phyloP scores from a whole-genome alignment of 2,888 invertebrate species.

The Platypus cylindrus region DNA sequence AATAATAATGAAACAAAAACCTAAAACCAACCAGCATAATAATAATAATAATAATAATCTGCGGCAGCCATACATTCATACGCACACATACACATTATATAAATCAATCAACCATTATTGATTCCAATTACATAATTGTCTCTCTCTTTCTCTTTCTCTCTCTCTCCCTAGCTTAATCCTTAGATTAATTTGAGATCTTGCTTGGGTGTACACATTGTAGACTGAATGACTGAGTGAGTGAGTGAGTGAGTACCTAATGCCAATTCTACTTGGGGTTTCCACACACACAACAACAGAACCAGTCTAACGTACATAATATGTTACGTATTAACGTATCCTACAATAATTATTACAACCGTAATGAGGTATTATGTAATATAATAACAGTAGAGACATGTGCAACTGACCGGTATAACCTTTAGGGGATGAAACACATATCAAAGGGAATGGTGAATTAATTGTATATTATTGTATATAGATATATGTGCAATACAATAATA shows the following conservation, averaged over 20 bases:
- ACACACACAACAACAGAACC: neutral
- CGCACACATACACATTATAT: conserved; percentile 1
- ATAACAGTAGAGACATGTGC: too few species aligned
- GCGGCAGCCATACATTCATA: too few species aligned
- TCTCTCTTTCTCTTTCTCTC: neutral
- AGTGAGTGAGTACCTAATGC: too few species aligned
- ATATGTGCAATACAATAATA: too few species aligned
- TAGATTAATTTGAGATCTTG: conserved; percentile 11
- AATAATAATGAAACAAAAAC: too few species aligned
- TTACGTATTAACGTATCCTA: neutral
- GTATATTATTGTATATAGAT: too few species aligned
- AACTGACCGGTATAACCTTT: too few species aligned
- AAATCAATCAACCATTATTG: conserved; percentile 4
- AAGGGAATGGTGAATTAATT: too few species aligned
- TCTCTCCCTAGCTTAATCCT: conserved; percentile 9
- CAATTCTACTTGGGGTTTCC: neutral
- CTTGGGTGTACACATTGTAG: too few species aligned
- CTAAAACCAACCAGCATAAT: too few species aligned
- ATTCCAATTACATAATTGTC: conserved; percentile 2
- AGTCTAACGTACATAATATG: conserved; percentile 1
- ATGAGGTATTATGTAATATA: conserved; percentile 1
- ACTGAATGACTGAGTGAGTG: too few species aligned
- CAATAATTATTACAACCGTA: conserved; percentile 2
- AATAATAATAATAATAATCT: too few species aligned
- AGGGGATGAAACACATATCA: neutral